These are phyloP conservation scores for Zaprionus ghesquierei DNA, from an alignment of 1,140 invertebrate species.

Conservation along the genomic window DNA sequence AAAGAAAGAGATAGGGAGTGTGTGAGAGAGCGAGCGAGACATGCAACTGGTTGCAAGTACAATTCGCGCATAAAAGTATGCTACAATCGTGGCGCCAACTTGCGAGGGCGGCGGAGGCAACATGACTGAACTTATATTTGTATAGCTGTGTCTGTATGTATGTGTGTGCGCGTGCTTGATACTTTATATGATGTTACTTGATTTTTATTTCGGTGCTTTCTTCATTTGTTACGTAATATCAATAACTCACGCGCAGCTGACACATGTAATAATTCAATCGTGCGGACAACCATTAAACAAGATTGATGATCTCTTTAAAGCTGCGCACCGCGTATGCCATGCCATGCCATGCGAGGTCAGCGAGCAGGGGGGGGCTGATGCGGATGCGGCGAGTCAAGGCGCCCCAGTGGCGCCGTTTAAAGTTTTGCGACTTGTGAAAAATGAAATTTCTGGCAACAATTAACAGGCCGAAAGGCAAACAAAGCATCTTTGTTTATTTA, in stretches of 20 bases:
- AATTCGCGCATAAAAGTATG: slow-evolving; percentile 29
- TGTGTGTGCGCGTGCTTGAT: slow-evolving; percentile 10
- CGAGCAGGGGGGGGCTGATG: neutral
- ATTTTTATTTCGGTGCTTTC: slow-evolving; percentile 74
- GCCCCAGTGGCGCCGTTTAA: slow-evolving; percentile 70
- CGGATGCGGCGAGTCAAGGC: neutral
- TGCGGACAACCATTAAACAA: slow-evolving; percentile 82
- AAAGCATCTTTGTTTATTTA: slow-evolving; percentile 44
- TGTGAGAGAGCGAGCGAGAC: neutral
- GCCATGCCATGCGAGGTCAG: neutral
- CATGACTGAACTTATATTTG: slow-evolving; percentile 23
- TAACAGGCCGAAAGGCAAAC: slow-evolving; percentile 50
- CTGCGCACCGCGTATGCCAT: slow-evolving; percentile 11
- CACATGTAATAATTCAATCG: slow-evolving; percentile 82
- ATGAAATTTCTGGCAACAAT: slow-evolving; percentile 60
- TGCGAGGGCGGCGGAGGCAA: neutral
- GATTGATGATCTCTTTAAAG: slow-evolving; percentile 82
- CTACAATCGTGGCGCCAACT: slow-evolving; percentile 14
- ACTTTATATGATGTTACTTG: slow-evolving; percentile 53
- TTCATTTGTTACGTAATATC: slow-evolving; percentile 80
- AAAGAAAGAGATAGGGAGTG: neutral
- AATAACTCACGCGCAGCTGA: slow-evolving; percentile 80
- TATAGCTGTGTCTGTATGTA: neutral
- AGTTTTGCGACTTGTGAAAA: slow-evolving; percentile 58
- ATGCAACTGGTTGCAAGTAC: slow-evolving; percentile 68